Evolutionary conservation across 1,140 invertebrate species (phyloP).

Genomic region (Antheraea pernyi): DNA sequence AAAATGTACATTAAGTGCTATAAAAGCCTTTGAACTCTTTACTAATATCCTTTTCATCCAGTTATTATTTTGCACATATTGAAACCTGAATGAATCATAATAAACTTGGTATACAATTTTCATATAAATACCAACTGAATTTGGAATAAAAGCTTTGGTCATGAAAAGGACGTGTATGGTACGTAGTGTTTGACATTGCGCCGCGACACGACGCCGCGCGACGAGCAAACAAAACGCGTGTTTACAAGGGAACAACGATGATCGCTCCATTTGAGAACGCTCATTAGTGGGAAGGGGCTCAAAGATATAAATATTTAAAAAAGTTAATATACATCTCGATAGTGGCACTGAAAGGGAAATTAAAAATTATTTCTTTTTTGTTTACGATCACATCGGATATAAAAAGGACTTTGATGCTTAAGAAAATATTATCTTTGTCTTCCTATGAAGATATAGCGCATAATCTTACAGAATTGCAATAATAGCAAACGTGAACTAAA

Average conservation of each 20-base stretch:
- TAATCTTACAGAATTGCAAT: too few species aligned
- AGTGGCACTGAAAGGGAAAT: not conserved
- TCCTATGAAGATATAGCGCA: too few species aligned
- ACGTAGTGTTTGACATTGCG: constrained; percentile 24
- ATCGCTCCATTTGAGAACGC: constrained; percentile 4
- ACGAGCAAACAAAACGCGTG: constrained; percentile 19
- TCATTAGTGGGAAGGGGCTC: not conserved
- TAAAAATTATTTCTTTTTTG: not conserved
- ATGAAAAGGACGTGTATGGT: constrained; percentile 34
- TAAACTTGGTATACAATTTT: constrained; percentile 12
- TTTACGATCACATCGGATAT: too few species aligned
- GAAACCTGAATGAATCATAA: constrained; percentile 14
- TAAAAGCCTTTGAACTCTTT: too few species aligned
- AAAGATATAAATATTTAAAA: not conserved
- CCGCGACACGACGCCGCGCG: constrained; percentile 8
- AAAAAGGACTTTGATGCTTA: too few species aligned
- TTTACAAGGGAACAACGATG: constrained; percentile 14
- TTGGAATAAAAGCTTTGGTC: constrained; percentile 15
- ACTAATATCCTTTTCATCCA: too few species aligned
- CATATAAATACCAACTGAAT: not conserved
- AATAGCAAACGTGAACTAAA: too few species aligned
- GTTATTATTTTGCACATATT: too few species aligned
- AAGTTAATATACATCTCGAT: not conserved
- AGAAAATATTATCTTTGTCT: too few species aligned
- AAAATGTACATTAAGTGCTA: too few species aligned